Base-by-base conservation (phyloP, 2,797 vertebrate genomes). In the Decapterus maruadsi region DNA sequence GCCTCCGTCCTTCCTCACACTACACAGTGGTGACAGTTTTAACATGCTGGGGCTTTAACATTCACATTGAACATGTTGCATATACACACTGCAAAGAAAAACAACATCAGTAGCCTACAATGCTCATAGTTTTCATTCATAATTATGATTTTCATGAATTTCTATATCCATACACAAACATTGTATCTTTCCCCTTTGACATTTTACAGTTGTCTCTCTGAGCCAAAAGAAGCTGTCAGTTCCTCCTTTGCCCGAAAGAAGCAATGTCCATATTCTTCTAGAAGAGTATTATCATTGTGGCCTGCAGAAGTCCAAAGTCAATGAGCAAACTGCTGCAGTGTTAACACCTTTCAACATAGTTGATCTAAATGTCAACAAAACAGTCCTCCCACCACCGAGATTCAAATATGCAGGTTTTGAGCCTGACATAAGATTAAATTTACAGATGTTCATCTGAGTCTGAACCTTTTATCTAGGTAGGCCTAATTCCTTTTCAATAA, bases 231-330 rank as follows among this genome's bases (percentile, higher is more conserved):
- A 40, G 29, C 40, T 59, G 14, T 63, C 17, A 6, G 7, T 45
- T 55, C 4, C 40, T 55, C 4, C 40, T 66, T 74, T 67, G n/a
- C 36, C 46, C 38, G 57, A 7, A 8, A 31, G 10, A 63, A 14
- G 20, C 7, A 31, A 11, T 20, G 46, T 65, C 16, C 20, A 57
- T 53, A 29, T 65, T 53, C n/a, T 50, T 45, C 8, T 16, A 57
- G 36, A 26, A 9, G 16, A 51, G 31, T 8, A 14, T 48, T 62
- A 56, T n/a, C 16, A 2, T 20, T 17, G 31, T 65, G 46, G 22
- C 22, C 36, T 74, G 19, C 8, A 59, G 45, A 31, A 50, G 54
- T 69, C 69, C 29, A 69, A 46, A 50, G 40, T 70, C 77, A 51
- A 8, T 20, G 22, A 72, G 40, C 38, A 72, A 20, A 26, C 54